Conservation (phyloP, 2,888 invertebrate species). For the Proisotoma minuta region DNA sequence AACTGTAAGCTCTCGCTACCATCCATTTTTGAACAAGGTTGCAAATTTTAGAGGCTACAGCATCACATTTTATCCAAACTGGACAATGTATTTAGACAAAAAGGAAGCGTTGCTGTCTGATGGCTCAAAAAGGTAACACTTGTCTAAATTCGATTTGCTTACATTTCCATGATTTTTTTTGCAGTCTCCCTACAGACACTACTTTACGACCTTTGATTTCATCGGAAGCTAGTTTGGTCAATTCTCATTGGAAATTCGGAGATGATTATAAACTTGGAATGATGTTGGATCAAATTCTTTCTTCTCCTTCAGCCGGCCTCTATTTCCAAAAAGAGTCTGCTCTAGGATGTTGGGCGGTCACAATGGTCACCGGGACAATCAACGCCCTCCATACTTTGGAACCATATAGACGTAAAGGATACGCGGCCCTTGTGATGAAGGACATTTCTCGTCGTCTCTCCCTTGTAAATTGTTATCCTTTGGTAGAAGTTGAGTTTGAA, state of each 20-base stretch:
- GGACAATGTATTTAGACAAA: neutral
- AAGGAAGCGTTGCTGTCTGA: neutral
- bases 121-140: too few species aligned
- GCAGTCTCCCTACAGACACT: too few species aligned
- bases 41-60: neutral
- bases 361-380: slow-evolving; percentile 10
- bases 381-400: slow-evolving; percentile 21
- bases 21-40: neutral
- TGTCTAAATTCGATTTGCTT: too few species aligned
- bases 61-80: neutral
- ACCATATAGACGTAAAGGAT: slow-evolving; percentile 18
- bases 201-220: too few species aligned
- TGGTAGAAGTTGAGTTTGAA: slow-evolving; percentile 14
- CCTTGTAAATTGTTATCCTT: slow-evolving; percentile 9
- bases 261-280: neutral
- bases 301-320: neutral
- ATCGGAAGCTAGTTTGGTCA: neutral
- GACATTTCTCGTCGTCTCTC: neutral
- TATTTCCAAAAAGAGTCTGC: neutral
- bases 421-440: slow-evolving; percentile 17
- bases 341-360: slow-evolving; percentile 19
- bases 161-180: too few species aligned
- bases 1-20: neutral
- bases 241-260: slow-evolving; percentile 9
- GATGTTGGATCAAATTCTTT: neutral